Base-by-base conservation (phyloP, 2,888 invertebrate species). In the Sialis lutaria region DNA sequence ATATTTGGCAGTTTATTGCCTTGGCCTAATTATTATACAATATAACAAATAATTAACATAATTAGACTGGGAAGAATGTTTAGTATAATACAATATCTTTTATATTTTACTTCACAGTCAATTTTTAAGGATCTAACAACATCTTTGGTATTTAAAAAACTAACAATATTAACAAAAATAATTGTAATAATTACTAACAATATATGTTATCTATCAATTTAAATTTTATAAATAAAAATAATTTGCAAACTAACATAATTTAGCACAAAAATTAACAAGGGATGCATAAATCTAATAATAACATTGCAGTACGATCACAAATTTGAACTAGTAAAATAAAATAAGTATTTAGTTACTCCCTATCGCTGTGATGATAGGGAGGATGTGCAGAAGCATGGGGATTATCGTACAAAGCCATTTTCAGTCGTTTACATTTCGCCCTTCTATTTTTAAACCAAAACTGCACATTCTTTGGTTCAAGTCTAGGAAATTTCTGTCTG, bases 361-460 rank as follows among this genome's bases (percentile, higher is more conserved):
- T 67, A 49, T 73, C 74, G 62, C 60, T 72, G 39, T 74, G 74
- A 53, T 75, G 75, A 55, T 75, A 76, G 55, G 74, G 75, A 43
- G 64, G 60, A 56, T 65, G 64, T 41, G 62, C 58, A 33, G 76
- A 74, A 1, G 77, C 73, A n/a, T 77, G 72, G 46, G 77, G 74
- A 40, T 73, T 76, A 59, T 88, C 88, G 60, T 86, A 88, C 40
- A 88, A 66, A 0, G 88, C 85, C 86, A 89, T 88, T 67, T 91
- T 89, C 60, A 96, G 73, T 50, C 97, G 76, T 70, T 98, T 98
- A 67, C 93, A 93, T 68, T 98, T 98, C 55, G 98, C 98, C 49
- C 98, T 76, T 40, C 97, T 82, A 64, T 98, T 98, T 67, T 96
- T 96, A 69, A 96, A 98, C 98, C 98, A 98, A 65, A 98, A 93